Conservation (phyloP, 2,113 vertebrate genomes). For the Ramphastos sulfuratus region DNA sequence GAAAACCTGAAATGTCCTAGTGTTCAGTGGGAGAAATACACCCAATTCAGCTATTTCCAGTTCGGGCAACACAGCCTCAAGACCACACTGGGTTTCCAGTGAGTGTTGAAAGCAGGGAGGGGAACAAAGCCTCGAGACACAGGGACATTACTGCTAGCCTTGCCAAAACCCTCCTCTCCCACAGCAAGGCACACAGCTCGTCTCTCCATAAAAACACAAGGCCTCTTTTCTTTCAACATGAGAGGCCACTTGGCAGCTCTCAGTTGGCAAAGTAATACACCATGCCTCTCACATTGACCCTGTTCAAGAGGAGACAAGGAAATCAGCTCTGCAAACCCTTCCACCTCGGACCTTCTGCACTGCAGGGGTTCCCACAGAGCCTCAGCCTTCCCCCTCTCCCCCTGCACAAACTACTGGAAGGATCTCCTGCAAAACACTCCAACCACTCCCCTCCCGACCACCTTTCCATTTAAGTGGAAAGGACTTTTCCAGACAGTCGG, state of each 20-base stretch:
- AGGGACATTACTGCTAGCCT: neutral
- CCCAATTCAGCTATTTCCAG: neutral
- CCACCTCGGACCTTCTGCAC: neutral
- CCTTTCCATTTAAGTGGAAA: neutral
- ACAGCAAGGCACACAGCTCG: neutral
- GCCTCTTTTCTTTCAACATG: neutral
- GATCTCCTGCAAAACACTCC: neutral
- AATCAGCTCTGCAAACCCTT: neutral
- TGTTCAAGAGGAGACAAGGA: neutral
- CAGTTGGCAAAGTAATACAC: neutral
- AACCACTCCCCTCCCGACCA: neutral
- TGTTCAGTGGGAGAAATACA: neutral
- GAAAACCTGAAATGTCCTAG: neutral
- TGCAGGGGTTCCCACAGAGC: neutral
- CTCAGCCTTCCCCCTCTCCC: neutral
- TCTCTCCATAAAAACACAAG: neutral
- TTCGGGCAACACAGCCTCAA: neutral
- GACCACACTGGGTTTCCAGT: neutral
- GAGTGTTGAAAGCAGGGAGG: neutral
- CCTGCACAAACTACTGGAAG: neutral
- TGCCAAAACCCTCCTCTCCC: neutral
- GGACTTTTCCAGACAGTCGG: neutral
- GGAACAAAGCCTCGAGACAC: neutral
- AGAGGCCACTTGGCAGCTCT: neutral
- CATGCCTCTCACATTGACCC: neutral